Conservation (phyloP, 2,888 invertebrate genomes). For the Ferrisia virgata region DNA sequence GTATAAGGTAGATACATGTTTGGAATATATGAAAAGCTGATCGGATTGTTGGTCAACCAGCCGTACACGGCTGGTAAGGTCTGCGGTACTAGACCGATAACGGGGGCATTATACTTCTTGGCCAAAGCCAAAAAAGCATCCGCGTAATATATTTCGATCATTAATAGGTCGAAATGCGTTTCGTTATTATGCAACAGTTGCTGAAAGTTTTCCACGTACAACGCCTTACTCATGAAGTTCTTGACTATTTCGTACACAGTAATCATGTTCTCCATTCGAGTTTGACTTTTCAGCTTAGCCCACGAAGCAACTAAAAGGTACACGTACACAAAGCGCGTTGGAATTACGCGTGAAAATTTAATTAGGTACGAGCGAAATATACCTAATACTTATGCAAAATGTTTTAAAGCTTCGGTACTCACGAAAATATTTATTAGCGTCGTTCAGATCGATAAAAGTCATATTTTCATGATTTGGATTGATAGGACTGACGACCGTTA, state of each 20-base stretch:
- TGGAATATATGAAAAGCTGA: slow-evolving; percentile 46
- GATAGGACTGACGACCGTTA: background rate
- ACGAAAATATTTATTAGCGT: slow-evolving; percentile 5
- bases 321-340: no score
- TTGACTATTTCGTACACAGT: background rate
- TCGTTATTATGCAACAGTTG: background rate
- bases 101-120: slow-evolving; percentile 63
- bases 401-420: background rate
- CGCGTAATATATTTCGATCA: slow-evolving; percentile 68
- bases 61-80: slow-evolving; percentile 60
- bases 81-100: slow-evolving; percentile 61
- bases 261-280: background rate
- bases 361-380: no score
- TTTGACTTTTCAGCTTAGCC: background rate
- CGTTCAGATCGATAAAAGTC: background rate
- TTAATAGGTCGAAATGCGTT: slow-evolving; percentile 62
- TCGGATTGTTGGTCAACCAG: slow-evolving; percentile 39
- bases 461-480: background rate
- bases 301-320: slow-evolving; percentile 9
- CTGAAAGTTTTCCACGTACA: background rate
- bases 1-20: slow-evolving; percentile 47
- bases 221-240: background rate
- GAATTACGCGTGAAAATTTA: no score
- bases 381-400: no score
- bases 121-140: slow-evolving; percentile 69